A percentile compares a stretch with the other conserved stretches of the same genome.
Conservation (phyloP, 1,140 invertebrate species). For the Triops longicaudatus region DNA sequence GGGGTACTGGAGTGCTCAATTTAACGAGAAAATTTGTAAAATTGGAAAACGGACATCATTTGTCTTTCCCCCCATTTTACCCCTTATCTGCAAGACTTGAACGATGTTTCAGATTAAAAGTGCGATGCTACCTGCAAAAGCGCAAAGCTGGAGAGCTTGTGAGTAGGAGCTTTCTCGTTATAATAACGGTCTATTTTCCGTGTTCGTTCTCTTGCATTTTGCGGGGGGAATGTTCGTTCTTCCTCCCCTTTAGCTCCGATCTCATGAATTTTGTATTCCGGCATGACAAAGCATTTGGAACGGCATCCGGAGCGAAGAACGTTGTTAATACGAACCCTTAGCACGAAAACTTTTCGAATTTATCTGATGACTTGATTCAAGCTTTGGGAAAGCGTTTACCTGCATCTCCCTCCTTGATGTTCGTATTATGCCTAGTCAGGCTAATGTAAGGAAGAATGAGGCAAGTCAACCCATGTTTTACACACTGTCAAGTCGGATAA, state of each 20-base stretch:
- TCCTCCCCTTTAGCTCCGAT: not conserved
- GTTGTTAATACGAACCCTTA: too few relatives aligned
- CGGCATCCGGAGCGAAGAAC: not conserved
- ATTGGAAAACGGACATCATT: not conserved
- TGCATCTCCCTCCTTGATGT: not conserved
- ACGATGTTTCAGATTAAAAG: not conserved
- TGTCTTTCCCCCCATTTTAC: not conserved
- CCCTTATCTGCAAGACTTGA: not conserved
- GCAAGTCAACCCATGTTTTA: not conserved
- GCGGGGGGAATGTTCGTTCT: not conserved
- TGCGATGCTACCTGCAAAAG: not conserved
- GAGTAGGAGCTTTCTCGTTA: not conserved
- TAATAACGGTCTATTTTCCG: not conserved
- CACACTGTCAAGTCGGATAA: not conserved
- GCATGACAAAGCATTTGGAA: conserved; percentile 6
- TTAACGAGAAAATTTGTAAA: not conserved
- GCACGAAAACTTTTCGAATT: too few relatives aligned
- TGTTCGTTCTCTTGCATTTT: not conserved
- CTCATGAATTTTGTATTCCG: not conserved
- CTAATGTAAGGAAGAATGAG: not conserved
- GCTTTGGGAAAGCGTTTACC: not conserved
- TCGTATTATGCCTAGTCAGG: not conserved
- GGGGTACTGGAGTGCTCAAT: not conserved
- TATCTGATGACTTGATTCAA: not conserved
- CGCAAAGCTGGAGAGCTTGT: not conserved